Conservation (phyloP, 2,113 vertebrate species). For the Oenanthe oenanthe region DNA sequence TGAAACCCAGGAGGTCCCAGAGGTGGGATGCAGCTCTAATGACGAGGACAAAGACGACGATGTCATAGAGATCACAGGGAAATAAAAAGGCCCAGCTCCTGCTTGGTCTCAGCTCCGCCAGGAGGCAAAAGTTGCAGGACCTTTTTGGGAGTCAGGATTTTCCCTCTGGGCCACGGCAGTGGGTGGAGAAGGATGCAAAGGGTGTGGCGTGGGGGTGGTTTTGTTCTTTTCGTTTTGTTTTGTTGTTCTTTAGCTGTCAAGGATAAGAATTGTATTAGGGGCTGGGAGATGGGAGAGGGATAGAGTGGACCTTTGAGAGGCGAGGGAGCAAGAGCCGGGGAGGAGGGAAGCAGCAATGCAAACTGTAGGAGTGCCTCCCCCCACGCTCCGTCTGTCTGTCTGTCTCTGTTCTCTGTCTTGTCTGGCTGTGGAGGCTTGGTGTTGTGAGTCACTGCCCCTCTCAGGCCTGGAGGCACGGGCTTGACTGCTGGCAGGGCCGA, state of each 20-base stretch:
- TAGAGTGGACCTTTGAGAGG: constrained; percentile 31
- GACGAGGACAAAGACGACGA: constrained; percentile 97
- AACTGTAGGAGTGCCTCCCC: constrained; percentile 61
- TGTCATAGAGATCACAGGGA: constrained; percentile 95
- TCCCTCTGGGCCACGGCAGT: constrained; percentile 44
- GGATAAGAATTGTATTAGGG: constrained; percentile 64
- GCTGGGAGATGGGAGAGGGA: constrained; percentile 36
- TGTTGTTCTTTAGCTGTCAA: constrained; percentile 60
- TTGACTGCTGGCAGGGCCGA: constrained; percentile 59
- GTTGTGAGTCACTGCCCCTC: constrained; percentile 46
- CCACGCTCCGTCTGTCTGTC: constrained; percentile 53
- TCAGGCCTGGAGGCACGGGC: constrained; percentile 47
- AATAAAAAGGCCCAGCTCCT: constrained; percentile 76
- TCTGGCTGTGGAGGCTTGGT: constrained; percentile 36
- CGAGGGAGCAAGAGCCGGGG: constrained; percentile 39
- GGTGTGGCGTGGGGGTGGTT: constrained; percentile 43
- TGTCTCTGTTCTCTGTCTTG: constrained; percentile 69
- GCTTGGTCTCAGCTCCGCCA: not conserved
- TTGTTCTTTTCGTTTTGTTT: constrained; percentile 3
- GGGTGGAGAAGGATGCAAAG: constrained; percentile 57
- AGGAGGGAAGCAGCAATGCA: constrained; percentile 49
- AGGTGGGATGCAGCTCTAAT: constrained; percentile 92
- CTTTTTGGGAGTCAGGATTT: constrained; percentile 67
- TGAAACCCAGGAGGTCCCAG: constrained; percentile 82
- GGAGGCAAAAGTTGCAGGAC: constrained; percentile 62